These are phyloP conservation scores for Lypha dubia DNA, from an alignment of 2,888 invertebrate species.

Conservation along the genomic window DNA sequence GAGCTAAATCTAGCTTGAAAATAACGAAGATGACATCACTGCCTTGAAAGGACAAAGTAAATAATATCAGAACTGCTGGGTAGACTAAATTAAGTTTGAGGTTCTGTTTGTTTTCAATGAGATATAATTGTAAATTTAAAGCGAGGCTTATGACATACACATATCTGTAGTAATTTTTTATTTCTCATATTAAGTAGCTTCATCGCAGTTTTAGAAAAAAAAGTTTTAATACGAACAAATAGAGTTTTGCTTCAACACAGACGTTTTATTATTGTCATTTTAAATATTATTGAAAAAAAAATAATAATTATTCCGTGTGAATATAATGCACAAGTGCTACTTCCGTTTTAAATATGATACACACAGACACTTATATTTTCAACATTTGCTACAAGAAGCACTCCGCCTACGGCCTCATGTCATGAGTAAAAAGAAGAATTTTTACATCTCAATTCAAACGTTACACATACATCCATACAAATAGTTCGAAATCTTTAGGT, in stretches of 20 bases:
- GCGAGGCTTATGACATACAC: no score
- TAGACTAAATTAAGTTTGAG: no score
- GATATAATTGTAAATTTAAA: no score
- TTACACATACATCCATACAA: no score
- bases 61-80: no score
- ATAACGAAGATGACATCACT: no score
- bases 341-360: slow-evolving; percentile 68
- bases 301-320: slow-evolving; percentile 25
- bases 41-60: no score
- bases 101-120: no score
- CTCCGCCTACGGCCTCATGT: slow-evolving; percentile 25
- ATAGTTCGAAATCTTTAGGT: no score
- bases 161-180: no score
- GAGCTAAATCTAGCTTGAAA: no score
- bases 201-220: not conserved
- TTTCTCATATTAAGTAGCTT: slow-evolving; percentile 36
- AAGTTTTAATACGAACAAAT: not conserved
- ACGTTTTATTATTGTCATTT: not conserved
- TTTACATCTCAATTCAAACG: no score
- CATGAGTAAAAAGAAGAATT: not conserved
- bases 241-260: not conserved
- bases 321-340: slow-evolving; percentile 72
- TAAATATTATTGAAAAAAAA: not conserved
- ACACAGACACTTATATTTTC: slow-evolving; percentile 34
- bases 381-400: not conserved